Evolutionary conservation across 2,888 invertebrate genomes (phyloP), one percentile per base, ranked within the genome.

Genomic region (Neoascia interrupta): DNA sequence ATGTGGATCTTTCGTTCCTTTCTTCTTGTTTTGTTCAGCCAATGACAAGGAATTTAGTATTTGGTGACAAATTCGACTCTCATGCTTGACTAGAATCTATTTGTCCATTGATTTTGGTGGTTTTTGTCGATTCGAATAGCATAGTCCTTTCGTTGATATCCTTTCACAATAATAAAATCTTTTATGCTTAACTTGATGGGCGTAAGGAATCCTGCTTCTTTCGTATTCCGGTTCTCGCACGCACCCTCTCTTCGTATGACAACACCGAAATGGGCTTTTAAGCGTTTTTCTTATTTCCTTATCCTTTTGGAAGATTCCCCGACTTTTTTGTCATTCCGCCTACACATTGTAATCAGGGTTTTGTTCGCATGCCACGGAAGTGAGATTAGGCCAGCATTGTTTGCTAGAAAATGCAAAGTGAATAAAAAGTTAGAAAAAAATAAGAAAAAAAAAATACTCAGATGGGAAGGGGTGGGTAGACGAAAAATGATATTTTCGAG

Each of bases 301-400:
- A 73, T 76, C 72, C 72, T 66, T 79, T 73, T 23, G 56, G 41
- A 15, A 21, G 8, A 31, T 58, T 51, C 39, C 21, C 31, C n/a
- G 23, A 4, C 8, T 6, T 28, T 18, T 6, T 26, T n/a, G 3
- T 31, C 8, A 31, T 3, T 31, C 36, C n/a, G n/a, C 19, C 15
- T 39, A 23, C 28, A 41, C 60, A 34, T 28, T 73, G 79, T 73
- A 79, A 79, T 79, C 75, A 75, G 64, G 75, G 63, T 60, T 81
- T 81, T 81, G 63, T 81, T 75, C 61, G 69, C 61, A 61, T 70
- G 72, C 69, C 69, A 76, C 81, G 82, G 82, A 82, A 80, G 82
- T 80, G 54, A 82, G 82, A 82, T 82, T 82, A 82, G 81, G 75
- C 49, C 64, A 37, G 64, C 69, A 82, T 82, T 82, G 82, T 82